phyloP scores from a whole-genome alignment of 1,140 invertebrate species.

The Trypoxylus dichotomus region DNA sequence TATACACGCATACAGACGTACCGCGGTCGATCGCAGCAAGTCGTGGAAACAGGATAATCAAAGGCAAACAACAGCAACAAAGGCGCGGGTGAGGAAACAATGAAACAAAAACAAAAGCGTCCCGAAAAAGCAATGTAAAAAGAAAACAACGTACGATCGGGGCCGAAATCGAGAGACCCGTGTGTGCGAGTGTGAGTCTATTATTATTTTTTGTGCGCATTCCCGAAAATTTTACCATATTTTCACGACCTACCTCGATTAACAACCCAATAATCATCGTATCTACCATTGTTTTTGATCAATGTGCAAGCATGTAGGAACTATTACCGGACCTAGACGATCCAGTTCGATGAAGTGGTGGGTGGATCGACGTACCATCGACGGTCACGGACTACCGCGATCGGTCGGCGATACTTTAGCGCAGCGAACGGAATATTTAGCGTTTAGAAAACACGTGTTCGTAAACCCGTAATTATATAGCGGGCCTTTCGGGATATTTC shows the following conservation, averaged over 20 bases:
- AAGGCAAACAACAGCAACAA: background rate
- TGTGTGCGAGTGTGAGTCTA: background rate
- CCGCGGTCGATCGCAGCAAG: background rate
- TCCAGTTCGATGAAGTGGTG: background rate
- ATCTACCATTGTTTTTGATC: slow-evolving; percentile 27
- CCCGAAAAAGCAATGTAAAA: background rate
- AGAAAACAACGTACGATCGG: background rate
- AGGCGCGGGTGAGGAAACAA: background rate
- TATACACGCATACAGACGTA: background rate
- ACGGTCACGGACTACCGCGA: background rate
- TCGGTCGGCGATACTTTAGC: background rate
- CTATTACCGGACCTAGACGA: background rate
- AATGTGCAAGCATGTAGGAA: slow-evolving; percentile 20
- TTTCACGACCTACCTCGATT: slow-evolving; percentile 27
- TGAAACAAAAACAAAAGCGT: background rate
- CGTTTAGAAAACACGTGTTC: slow-evolving; percentile 16
- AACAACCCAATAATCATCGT: slow-evolving; percentile 21
- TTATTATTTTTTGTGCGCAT: slow-evolving; percentile 19
- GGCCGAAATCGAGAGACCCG: background rate
- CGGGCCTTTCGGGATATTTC: slow-evolving; percentile 23
- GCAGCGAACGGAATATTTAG: background rate
- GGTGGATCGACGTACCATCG: background rate
- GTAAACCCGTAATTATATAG: slow-evolving; percentile 21
- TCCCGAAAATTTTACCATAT: slow-evolving; percentile 19
- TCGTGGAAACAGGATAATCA: background rate